Base-by-base conservation (phyloP, 1,140 invertebrate species). In the Rhynchophorus ferrugineus region DNA sequence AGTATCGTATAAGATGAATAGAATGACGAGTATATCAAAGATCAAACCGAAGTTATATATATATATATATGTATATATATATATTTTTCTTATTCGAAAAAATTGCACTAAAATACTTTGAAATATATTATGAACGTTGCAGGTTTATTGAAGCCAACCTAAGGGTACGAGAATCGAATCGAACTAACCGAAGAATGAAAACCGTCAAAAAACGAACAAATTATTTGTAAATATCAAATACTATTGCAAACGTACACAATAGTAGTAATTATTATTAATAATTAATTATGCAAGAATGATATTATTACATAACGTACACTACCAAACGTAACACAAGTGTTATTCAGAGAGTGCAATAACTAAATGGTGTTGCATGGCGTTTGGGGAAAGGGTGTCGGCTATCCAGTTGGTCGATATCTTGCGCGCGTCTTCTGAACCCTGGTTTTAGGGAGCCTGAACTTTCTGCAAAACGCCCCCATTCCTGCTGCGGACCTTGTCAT, bases 301-400 rank as follows among this genome's bases (percentile, higher is more conserved):
- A 70, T 69, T 70, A 69, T 70, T 70, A 70, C 68, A 70, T 70
- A 70, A 70, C 68, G 68, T 70, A 70, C 68, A 70, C 68, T 70
- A 70, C 68, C 67, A 70, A 70, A 70, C 67, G 68, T 70, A 70
- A 70, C 68, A 70, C 68, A 70, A 70, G 67, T 70, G 68, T 70
- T 70, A 70, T 70, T 70, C 68, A 70, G 68, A 70, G 68, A 70
- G 68, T 70, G 68, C 68, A 70, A 68, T 69, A 70, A 70, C 67
- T 70, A 70, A 70, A 70, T 70, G 68, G 66, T 68, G 67, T 67
- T 68, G 64, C 62, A 66, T 68, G 59, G 67, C 59, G 60, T 55
- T 67, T 55, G 58, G 42, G 47, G 45, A 58, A 63, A 65, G 68
- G 68, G 67, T 70, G 67, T 70, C 63, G 65, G 64, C 68, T 61